These are phyloP conservation scores for Ibycter americanus DNA, from an alignment of 2,797 vertebrate genomes.

Conservation along the genomic window DNA sequence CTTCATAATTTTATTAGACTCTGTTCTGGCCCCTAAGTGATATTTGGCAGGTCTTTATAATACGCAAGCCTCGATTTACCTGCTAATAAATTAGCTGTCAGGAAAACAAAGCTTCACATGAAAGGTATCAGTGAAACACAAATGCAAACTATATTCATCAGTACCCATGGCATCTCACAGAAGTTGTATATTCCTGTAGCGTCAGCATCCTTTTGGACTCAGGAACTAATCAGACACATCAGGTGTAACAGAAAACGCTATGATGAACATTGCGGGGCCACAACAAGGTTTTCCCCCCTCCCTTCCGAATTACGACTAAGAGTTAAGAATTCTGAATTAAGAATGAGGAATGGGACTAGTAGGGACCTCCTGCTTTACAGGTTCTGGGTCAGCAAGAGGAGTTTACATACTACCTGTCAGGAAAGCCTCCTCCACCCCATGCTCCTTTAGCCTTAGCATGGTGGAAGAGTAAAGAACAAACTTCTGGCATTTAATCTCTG, in stretches of 20 bases:
- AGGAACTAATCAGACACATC: neutral
- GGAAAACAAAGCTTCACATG: slow-evolving; percentile 6
- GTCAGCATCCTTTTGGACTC: neutral
- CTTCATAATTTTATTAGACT: neutral
- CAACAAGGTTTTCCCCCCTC: neutral
- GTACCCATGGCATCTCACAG: neutral
- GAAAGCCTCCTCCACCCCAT: neutral
- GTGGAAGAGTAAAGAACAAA: neutral
- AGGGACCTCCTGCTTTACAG: neutral
- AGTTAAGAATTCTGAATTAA: neutral
- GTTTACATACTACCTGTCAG: neutral
- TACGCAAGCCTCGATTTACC: neutral
- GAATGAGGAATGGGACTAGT: neutral
- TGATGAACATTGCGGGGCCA: neutral
- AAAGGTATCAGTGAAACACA: neutral
- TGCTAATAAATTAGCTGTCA: neutral
- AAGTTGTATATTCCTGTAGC: neutral
- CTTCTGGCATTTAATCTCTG: neutral
- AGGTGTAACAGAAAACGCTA: neutral
- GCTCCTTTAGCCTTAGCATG: neutral
- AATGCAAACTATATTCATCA: neutral
- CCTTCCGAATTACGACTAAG: neutral
- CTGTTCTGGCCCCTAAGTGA: neutral
- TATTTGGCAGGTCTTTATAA: neutral
- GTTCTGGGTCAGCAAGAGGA: neutral